These are phyloP conservation scores for Cladopsammia gracilis DNA, from an alignment of 64 coral and sea anemone species.

Conservation along the genomic window DNA sequence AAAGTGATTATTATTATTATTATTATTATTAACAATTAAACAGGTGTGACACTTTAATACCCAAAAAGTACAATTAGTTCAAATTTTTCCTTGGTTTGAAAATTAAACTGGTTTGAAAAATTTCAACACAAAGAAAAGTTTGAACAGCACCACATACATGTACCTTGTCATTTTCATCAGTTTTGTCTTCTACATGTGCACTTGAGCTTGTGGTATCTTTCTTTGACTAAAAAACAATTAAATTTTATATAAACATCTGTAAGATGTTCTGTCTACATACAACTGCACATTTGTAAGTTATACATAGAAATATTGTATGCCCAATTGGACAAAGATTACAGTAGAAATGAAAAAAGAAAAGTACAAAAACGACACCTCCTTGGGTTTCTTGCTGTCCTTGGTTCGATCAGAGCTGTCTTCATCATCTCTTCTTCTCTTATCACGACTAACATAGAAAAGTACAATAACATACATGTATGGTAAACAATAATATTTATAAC, in stretches of 20 bases:
- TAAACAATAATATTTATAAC: neutral
- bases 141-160: neutral
- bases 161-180: slow-evolving; percentile 30
- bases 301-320: too few relatives aligned
- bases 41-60: too few relatives aligned
- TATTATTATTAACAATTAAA: too few relatives aligned
- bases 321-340: too few relatives aligned
- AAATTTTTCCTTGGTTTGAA: too few relatives aligned
- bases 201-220: slow-evolving; percentile 20
- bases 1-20: too few relatives aligned
- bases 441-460: slow-evolving; percentile 39
- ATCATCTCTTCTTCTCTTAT: slow-evolving; percentile 78
- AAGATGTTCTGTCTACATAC: too few relatives aligned
- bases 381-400: slow-evolving; percentile 79
- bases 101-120: too few relatives aligned
- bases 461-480: neutral
- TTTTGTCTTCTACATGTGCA: slow-evolving; percentile 27
- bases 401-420: slow-evolving; percentile 71
- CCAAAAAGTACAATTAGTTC: too few relatives aligned
- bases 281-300: too few relatives aligned
- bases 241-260: neutral
- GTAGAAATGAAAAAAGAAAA: neutral
- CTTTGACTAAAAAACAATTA: slow-evolving; percentile 16
- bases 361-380: slow-evolving; percentile 17
- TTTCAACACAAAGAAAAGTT: too few relatives aligned